Base-by-base conservation (phyloP, 2,797 vertebrate genomes). In the Crenichthys baileyi region DNA sequence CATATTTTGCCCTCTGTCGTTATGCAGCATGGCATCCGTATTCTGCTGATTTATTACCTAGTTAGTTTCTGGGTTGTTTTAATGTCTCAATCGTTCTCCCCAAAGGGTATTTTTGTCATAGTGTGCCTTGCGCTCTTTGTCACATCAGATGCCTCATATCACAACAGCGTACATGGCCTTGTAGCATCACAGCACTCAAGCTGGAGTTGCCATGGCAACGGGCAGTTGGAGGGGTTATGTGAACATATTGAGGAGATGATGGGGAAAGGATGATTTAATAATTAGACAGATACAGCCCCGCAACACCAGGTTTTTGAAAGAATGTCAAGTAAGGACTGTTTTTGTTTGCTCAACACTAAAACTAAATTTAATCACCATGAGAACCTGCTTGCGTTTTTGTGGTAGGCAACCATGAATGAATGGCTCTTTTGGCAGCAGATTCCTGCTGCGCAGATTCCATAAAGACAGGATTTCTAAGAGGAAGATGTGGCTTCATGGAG, bases 121-220 rank as follows among this genome's bases (percentile, higher is more conserved):
- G 41, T 1, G 0, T 67, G 24, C 75, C 77, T 46, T 63, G 81
- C 87, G 81, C 87, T 83, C 77, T 81, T 73, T 72, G 80, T 81
- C 78, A 70, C 86, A 87, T 85, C 80, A 71, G 89, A 83, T n/a
- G 55, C 84, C 85, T 91, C 82, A 88, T 88, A 92, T 92, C 93
- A 87, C 92, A 88, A 90, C 73, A 78, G 85, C 90, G 87, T 90
- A 78, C 86, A 44, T 89, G 93, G 94, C 93, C 93, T 92, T 90
- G 92, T 91, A 94, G 91, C 91, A 93, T 92, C 90, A 85, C 91
- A 53, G 89, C 16, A 63, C 88, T 91, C 90, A 74, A 92, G 89
- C 88, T 92, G 91, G 90, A 89, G 95, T 96, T 95, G 89, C 94
- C 82, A 95, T 95, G 83, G 94, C 91, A 94, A 96, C 94, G 76